Conservation (phyloP, 2,888 invertebrate species). For the Cataglyphis livida region DNA sequence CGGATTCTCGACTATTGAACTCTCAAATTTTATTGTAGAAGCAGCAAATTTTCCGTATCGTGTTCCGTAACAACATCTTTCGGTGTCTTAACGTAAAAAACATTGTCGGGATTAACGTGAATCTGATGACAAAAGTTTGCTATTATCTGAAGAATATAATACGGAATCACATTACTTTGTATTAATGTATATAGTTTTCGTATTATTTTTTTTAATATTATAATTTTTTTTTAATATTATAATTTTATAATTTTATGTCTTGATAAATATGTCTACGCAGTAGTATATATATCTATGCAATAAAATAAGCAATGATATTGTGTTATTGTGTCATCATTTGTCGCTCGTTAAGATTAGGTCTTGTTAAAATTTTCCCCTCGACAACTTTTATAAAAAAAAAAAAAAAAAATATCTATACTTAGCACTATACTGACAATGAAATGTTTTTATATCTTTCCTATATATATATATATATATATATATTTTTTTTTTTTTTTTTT, state of each 20-base stretch:
- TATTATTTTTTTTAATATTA: not conserved
- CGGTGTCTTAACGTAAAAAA: constrained; percentile 7
- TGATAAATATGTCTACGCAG: not conserved
- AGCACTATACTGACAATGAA: too few relatives aligned
- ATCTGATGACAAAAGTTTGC: not conserved
- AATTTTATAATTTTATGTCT: constrained; percentile 10
- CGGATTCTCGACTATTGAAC: not conserved
- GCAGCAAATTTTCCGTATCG: not conserved
- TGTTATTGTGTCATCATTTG: not conserved
- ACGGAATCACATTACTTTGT: not conserved
- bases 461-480: not conserved
- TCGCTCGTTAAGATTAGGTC: not conserved
- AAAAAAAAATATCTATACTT: too few relatives aligned
- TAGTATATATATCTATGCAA: not conserved
- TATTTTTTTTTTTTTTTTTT: too few relatives aligned
- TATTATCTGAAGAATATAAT: not conserved
- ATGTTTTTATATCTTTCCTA: not conserved
- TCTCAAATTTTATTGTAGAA: not conserved
- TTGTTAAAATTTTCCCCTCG: constrained; percentile 8
- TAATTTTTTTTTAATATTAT: not conserved
- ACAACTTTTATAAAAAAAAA: not conserved
- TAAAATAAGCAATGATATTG: not conserved
- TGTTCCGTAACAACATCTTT: not conserved
- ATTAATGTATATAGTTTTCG: not conserved
- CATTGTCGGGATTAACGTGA: not conserved